phyloP scores from a whole-genome alignment of 2,888 invertebrate species.

The Drosophila paracracens region DNA sequence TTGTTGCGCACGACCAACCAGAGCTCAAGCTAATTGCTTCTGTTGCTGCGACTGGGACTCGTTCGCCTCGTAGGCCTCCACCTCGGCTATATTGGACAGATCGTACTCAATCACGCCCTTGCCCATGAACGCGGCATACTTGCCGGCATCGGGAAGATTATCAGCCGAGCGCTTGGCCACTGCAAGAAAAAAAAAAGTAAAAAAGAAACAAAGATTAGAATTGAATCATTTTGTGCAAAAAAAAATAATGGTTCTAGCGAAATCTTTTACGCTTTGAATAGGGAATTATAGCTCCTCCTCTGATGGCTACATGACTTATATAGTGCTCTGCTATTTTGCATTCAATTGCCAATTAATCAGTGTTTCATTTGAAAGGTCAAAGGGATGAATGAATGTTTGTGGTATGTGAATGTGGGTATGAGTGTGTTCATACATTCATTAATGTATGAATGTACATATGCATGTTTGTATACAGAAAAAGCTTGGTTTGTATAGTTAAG shows the following conservation, averaged over 20 bases:
- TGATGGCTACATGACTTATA: neutral
- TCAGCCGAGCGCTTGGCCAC: slow-evolving; percentile 88
- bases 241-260: neutral
- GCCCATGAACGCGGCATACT: slow-evolving; percentile 92
- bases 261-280: neutral
- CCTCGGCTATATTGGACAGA: slow-evolving; percentile 89
- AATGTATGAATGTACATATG: neutral
- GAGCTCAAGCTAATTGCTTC: slow-evolving; percentile 46
- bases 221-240: neutral
- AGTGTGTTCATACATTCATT: no score
- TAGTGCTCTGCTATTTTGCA: neutral
- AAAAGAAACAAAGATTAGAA: neutral
- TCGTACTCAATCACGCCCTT: slow-evolving; percentile 90
- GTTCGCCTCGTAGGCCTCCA: slow-evolving; percentile 85
- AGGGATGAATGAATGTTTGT: neutral
- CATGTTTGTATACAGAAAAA: neutral
- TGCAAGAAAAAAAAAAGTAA: slow-evolving; percentile 65
- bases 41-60: slow-evolving; percentile 33
- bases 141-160: slow-evolving; percentile 85
- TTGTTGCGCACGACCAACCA: slow-evolving; percentile 24
- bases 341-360: neutral
- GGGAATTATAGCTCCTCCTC: no score
- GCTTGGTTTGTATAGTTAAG: neutral
- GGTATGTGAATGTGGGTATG: neutral
- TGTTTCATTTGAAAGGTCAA: neutral